A percentile compares a stretch with the other conserved stretches of the same genome.
Evolutionary conservation across 1,140 invertebrate genomes (phyloP).

Genomic region (Drosophila grimshawi): DNA sequence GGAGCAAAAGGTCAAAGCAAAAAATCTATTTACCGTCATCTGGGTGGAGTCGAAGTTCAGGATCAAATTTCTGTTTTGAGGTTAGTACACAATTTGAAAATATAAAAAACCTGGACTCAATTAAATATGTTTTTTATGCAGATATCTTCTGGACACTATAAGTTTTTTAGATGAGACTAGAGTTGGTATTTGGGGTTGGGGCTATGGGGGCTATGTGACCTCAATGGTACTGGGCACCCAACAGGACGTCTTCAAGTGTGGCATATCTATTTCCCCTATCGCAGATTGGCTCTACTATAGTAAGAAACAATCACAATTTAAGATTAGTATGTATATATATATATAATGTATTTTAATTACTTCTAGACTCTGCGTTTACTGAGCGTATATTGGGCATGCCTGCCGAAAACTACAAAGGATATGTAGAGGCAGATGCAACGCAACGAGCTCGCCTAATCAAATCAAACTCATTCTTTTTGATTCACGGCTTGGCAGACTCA

Average conservation of each 20-base stretch:
- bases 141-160: conserved; percentile 91
- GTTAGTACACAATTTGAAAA: conserved; percentile 81
- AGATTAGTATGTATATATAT: background rate
- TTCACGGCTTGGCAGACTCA: conserved; percentile 94
- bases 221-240: conserved; percentile 94
- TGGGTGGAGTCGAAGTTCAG: conserved; percentile 94
- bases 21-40: conserved; percentile 90
- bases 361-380: conserved; percentile 96
- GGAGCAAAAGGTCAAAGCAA: conserved; percentile 93
- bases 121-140: conserved; percentile 81
- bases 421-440: conserved; percentile 95
- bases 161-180: conserved; percentile 94
- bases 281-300: conserved; percentile 98
- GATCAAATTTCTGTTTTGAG: conserved; percentile 94
- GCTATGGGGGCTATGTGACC: conserved; percentile 97
- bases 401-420: conserved; percentile 95
- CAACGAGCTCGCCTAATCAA: conserved; percentile 93
- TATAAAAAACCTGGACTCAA: too few relatives aligned
- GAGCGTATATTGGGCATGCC: conserved; percentile 95
- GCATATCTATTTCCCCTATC: conserved; percentile 96
- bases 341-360: background rate
- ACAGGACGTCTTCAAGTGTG: conserved; percentile 94
- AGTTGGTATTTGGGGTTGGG: conserved; percentile 98
- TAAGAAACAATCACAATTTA: conserved; percentile 85
- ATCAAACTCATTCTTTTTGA: conserved; percentile 93